Percentiles rank a stretch among this genome's conserved stretches.
Conservation (phyloP, 2,888 invertebrate species). For the Melanargia galathea region DNA sequence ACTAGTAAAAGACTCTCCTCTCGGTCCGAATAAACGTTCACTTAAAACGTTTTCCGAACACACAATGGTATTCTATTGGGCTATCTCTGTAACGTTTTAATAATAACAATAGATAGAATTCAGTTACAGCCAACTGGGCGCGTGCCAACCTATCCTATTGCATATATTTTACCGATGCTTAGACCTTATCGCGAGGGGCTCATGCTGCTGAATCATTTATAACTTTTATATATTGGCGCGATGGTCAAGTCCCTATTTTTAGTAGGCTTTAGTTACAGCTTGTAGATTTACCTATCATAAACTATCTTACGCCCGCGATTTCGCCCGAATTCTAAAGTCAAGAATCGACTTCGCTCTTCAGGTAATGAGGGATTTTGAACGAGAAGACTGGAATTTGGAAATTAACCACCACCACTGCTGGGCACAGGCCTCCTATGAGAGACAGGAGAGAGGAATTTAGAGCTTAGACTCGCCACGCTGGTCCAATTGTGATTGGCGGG, state of each 20-base stretch:
- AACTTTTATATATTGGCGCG: not conserved
- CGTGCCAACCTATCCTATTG: conserved; percentile 13
- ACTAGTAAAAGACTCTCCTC: no score
- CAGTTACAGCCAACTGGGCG: conserved; percentile 11
- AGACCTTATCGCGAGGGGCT: conserved; percentile 8
- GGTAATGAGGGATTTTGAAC: no score
- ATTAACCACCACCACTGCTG: no score
- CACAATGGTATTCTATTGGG: conserved; percentile 14
- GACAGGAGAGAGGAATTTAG: no score
- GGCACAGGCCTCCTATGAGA: no score
- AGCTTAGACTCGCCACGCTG: no score
- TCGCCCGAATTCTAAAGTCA: no score
- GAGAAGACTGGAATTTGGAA: no score
- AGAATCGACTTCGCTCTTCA: no score
- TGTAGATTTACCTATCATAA: not conserved
- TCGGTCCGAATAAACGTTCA: conserved; percentile 12
- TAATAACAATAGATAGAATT: conserved; percentile 19
- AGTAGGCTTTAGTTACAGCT: not conserved
- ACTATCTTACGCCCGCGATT: not conserved
- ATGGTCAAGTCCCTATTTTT: not conserved
- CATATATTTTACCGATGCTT: conserved; percentile 19
- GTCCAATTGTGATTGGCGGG: no score
- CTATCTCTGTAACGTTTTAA: conserved; percentile 15
- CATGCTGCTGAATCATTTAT: conserved; percentile 18
- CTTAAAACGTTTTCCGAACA: conserved; percentile 7